These are phyloP conservation scores for Ceratitis capitata DNA, from an alignment of 1,140 invertebrate species.

Conservation along the genomic window DNA sequence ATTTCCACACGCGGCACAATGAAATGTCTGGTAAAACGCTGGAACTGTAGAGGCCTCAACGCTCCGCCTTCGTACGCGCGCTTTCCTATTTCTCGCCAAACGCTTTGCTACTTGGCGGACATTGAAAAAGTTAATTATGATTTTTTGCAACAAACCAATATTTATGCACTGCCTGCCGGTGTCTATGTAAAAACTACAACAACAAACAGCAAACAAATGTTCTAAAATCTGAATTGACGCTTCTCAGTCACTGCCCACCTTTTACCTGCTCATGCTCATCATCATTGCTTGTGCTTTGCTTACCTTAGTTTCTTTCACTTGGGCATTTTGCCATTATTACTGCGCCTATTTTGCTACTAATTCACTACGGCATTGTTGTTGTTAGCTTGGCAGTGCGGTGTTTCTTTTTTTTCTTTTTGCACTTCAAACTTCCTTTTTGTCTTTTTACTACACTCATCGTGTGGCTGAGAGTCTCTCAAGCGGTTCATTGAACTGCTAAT, in stretches of 20 bases:
- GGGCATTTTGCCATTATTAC: background rate
- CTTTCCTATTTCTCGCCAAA: background rate
- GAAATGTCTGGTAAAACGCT: background rate
- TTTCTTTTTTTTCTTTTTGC: background rate
- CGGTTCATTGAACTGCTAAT: conserved; percentile 63
- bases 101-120: background rate
- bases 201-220: conserved; percentile 5
- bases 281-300: background rate
- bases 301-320: background rate
- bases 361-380: background rate
- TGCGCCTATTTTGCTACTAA: background rate
- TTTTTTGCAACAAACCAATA: background rate
- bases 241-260: conserved; percentile 12
- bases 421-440: background rate
- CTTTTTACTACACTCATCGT: background rate
- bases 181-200: conserved; percentile 48
- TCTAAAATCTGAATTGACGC: conserved; percentile 5
- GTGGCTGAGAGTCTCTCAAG: background rate
- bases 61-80: background rate
- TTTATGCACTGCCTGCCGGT: conserved; percentile 41
- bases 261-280: conserved; percentile 42
- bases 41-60: background rate
- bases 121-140: conserved; percentile 36
- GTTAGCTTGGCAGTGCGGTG: background rate
- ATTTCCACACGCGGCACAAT: background rate